phyloP scores from a whole-genome alignment of 2,888 invertebrate genomes.

The Andricus quercusramuli region DNA sequence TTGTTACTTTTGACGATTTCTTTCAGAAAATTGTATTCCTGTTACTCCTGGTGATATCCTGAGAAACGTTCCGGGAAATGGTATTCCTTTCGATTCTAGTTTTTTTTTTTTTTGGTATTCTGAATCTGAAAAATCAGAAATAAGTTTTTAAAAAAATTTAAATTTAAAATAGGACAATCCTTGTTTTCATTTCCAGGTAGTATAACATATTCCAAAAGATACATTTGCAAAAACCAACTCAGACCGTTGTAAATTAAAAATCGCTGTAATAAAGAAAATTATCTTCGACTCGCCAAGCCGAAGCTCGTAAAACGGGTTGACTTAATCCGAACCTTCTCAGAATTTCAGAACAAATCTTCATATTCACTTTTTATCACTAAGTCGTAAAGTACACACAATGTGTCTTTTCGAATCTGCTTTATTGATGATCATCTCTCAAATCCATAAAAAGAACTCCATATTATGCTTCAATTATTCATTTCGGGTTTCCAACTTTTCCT shows the following conservation, averaged over 20 bases:
- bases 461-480: background rate
- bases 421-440: background rate
- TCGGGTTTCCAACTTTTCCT: too few relatives aligned
- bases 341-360: constrained; percentile 7
- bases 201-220: background rate
- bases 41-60: too few relatives aligned
- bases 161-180: background rate
- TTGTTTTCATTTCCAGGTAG: background rate
- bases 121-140: background rate
- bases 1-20: too few relatives aligned
- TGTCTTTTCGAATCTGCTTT: background rate
- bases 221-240: background rate
- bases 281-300: background rate
- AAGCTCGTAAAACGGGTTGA: constrained; percentile 1
- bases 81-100: too few relatives aligned
- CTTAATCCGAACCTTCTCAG: constrained; percentile 7
- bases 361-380: background rate
- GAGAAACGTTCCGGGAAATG: too few relatives aligned
- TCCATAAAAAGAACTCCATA: background rate
- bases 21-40: too few relatives aligned
- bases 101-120: background rate
- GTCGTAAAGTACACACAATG: constrained; percentile 1
- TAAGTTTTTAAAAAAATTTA: background rate
- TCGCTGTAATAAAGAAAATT: background rate
- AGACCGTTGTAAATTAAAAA: background rate